phyloP scores from a whole-genome alignment of 2,113 vertebrate genomes.

The Ctenomys sociabilis region DNA sequence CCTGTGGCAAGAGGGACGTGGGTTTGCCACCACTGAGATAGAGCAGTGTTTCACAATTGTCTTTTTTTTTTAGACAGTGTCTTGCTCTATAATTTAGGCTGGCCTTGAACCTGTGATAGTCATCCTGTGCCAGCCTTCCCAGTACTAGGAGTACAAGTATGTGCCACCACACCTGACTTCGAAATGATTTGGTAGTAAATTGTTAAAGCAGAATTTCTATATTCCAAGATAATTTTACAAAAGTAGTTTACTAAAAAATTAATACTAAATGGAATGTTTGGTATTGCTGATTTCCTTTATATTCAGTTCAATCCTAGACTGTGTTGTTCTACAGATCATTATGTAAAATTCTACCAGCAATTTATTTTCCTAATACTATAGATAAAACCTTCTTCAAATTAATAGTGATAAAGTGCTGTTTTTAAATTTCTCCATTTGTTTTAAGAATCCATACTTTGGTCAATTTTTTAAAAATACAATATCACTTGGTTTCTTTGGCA shows the following conservation, averaged over 20 bases:
- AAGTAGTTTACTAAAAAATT: conserved; percentile 10
- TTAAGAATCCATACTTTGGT: not conserved
- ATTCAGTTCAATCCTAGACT: not conserved
- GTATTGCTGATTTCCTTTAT: not conserved
- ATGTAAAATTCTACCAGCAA: not conserved
- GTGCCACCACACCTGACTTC: not conserved
- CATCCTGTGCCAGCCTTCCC: not conserved
- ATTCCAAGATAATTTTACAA: conserved; percentile 5
- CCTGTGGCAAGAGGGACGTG: not conserved
- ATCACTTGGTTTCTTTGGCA: not conserved
- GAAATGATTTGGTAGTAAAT: not conserved
- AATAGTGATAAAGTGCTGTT: not conserved
- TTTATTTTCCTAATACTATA: not conserved
- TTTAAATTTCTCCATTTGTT: not conserved
- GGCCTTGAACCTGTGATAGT: not conserved
- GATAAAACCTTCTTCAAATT: not conserved
- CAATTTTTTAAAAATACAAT: conserved; percentile 41
- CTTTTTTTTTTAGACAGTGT: not conserved
- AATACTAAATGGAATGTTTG: not conserved
- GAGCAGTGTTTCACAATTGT: not conserved
- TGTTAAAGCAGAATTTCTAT: not conserved
- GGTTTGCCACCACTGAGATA: not conserved
- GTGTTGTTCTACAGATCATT: not conserved
- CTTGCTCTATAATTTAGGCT: not conserved
- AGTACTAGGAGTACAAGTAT: not conserved